phyloP scores from a whole-genome alignment of 2,797 vertebrate species.

The Orestias chungarensis region DNA sequence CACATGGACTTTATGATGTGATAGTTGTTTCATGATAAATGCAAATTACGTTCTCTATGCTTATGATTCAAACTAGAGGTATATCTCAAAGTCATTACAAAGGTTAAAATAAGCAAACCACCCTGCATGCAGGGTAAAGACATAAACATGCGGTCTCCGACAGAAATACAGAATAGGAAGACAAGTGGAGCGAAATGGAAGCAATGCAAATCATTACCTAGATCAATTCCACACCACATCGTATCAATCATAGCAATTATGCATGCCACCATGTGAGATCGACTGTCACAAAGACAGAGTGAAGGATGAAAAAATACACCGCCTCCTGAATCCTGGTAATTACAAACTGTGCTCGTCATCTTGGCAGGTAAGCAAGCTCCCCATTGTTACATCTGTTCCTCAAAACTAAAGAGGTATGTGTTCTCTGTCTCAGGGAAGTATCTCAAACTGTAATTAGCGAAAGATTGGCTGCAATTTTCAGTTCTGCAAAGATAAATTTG shows the following conservation, averaged over 20 bases:
- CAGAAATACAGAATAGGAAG: constrained; percentile 20
- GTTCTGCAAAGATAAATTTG: neutral
- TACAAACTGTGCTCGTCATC: constrained; percentile 36
- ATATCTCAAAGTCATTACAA: neutral
- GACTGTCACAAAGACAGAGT: constrained; percentile 30
- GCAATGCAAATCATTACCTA: constrained; percentile 26
- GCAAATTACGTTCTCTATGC: neutral
- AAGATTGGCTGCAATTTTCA: neutral
- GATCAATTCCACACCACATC: constrained; percentile 55
- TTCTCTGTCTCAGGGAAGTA: constrained; percentile 5
- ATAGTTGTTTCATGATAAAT: neutral
- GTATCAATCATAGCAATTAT: constrained; percentile 70
- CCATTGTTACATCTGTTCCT: constrained; percentile 25
- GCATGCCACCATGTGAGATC: constrained; percentile 25
- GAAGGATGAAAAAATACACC: constrained; percentile 10
- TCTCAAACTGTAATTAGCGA: constrained; percentile 6
- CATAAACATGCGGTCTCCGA: constrained; percentile 25
- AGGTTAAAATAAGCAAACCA: neutral
- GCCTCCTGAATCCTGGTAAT: constrained; percentile 34
- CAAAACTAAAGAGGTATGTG: neutral
- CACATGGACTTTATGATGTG: neutral
- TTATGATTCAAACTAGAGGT: neutral
- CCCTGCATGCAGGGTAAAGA: constrained; percentile 8
- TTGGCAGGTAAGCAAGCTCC: constrained; percentile 23
- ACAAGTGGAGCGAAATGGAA: constrained; percentile 65